A percentile compares a stretch with the other conserved stretches of the same genome.
phyloP scores from a whole-genome alignment of 2,113 vertebrate species.

The Lutjanus erythropterus region DNA sequence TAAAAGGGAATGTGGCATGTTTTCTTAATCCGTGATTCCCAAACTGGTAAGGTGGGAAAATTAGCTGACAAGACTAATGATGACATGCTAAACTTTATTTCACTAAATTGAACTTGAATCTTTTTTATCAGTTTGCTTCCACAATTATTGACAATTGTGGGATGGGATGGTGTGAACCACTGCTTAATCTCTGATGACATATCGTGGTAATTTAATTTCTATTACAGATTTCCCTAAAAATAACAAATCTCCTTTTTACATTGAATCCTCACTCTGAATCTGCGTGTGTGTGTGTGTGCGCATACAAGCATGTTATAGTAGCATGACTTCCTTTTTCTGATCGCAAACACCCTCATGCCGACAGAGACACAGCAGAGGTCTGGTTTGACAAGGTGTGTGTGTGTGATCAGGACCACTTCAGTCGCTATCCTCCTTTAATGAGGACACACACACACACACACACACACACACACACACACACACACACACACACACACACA shows the following conservation, averaged over 20 bases:
- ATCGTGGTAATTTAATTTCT: too few relatives aligned
- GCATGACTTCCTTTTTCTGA: conserved; percentile 19
- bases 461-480: conserved; percentile 7
- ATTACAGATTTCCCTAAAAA: too few relatives aligned
- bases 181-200: too few relatives aligned
- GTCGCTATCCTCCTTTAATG: conserved; percentile 74
- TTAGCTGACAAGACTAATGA: too few relatives aligned
- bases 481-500: conserved; percentile 47
- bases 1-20: too few relatives aligned
- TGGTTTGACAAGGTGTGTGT: conserved; percentile 70
- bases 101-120: too few relatives aligned
- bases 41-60: too few relatives aligned
- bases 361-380: conserved; percentile 68
- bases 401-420: conserved; percentile 70
- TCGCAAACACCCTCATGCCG: conserved; percentile 33
- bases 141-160: too few relatives aligned
- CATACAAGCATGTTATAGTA: background rate
- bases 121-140: too few relatives aligned
- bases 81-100: too few relatives aligned
- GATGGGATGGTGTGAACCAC: too few relatives aligned
- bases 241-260: background rate
- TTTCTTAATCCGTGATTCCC: too few relatives aligned
- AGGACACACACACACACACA: conserved; percentile 60
- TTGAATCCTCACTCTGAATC: background rate
- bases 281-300: conserved; percentile 16